Evolutionary conservation across 2,113 vertebrate species (phyloP).

Genomic region (Erinaceus europaeus): DNA sequence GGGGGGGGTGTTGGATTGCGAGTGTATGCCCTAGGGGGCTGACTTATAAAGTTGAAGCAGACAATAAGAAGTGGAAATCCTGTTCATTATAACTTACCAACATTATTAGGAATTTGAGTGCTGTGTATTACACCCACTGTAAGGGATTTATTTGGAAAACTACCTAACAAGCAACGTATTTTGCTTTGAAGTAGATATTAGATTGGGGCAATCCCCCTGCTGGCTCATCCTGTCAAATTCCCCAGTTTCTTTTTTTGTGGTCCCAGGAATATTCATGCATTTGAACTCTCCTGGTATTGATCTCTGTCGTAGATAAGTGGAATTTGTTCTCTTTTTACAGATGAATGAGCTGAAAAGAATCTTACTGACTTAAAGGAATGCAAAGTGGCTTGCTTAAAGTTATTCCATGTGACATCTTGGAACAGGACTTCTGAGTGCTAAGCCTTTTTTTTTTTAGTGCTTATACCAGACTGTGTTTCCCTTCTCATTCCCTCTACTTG

Average conservation of each 20-base stretch:
- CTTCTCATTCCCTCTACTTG: neutral
- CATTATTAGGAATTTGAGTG: conserved; percentile 6
- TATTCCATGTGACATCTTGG: neutral
- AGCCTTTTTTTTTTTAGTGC: neutral
- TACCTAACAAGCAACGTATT: neutral
- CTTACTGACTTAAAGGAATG: conserved; percentile 16
- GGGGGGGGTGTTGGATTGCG: neutral
- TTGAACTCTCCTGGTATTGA: neutral
- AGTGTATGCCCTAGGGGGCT: neutral
- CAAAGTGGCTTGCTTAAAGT: conserved; percentile 28
- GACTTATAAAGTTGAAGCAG: conserved; percentile 48
- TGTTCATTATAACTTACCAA: neutral
- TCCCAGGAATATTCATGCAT: neutral
- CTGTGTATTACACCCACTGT: neutral
- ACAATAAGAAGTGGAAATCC: conserved; percentile 22
- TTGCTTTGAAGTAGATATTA: neutral
- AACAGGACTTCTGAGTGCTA: neutral
- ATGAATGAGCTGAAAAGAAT: conserved; percentile 35
- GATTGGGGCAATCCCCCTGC: neutral
- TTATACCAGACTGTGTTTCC: neutral
- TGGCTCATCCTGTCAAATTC: neutral
- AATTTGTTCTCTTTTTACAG: conserved; percentile 49
- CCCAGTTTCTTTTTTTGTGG: neutral
- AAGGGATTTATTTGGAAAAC: conserved; percentile 13
- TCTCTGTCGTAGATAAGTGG: conserved; percentile 9